phyloP scores from a whole-genome alignment of 1,140 invertebrate genomes.

The Ips nitidus region DNA sequence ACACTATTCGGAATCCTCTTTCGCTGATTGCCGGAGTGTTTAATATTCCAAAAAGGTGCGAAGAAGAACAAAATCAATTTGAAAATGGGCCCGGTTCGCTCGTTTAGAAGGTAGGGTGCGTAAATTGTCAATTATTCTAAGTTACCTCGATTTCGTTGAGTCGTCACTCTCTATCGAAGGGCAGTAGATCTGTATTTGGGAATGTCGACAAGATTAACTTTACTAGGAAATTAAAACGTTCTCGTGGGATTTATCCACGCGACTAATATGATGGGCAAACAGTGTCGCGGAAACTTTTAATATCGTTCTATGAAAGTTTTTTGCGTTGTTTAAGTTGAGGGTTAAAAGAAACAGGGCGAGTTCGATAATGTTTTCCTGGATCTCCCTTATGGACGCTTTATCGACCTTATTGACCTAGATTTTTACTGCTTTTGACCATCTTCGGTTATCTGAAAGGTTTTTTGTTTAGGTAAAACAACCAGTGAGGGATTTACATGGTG shows the following conservation, averaged over 20 bases:
- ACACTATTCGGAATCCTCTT: conserved; percentile 23
- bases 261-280: not conserved
- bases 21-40: conserved; percentile 28
- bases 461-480: conserved; percentile 6
- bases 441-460: not conserved
- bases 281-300: not conserved
- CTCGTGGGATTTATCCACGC: not conserved
- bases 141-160: conserved; percentile 14
- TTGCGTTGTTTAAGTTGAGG: not conserved
- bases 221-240: conserved; percentile 24
- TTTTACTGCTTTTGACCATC: conserved; percentile 9
- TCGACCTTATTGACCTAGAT: conserved; percentile 14
- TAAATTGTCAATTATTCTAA: conserved; percentile 33
- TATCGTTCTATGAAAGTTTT: not conserved
- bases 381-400: conserved; percentile 10
- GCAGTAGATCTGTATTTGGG: conserved; percentile 12
- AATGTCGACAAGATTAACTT: conserved; percentile 16
- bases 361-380: conserved; percentile 2
- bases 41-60: conserved; percentile 36
- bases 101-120: conserved; percentile 20
- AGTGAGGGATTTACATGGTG: conserved; percentile 11
- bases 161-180: conserved; percentile 4
- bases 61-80: conserved; percentile 36
- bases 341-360: not conserved
- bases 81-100: conserved; percentile 13